Evolutionary conservation across 2,888 invertebrate species (phyloP).

Genomic region (Rapana venosa): DNA sequence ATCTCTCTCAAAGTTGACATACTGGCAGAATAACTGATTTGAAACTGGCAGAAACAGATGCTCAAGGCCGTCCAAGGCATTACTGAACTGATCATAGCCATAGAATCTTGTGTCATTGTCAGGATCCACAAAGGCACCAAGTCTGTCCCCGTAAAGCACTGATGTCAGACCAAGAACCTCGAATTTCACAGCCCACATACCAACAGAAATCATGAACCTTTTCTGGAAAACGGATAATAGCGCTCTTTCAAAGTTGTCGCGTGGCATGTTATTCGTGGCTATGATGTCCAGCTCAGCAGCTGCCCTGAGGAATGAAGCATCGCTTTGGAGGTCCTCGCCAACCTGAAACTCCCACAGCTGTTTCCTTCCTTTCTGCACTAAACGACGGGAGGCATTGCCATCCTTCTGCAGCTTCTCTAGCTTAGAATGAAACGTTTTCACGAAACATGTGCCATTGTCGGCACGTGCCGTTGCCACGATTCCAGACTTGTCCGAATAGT

Average conservation of each 20-base stretch:
- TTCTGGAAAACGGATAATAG: background rate
- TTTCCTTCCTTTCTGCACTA: background rate
- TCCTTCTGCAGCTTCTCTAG: background rate
- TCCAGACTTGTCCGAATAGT: background rate
- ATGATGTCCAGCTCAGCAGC: background rate
- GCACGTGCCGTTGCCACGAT: background rate
- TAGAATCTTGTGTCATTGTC: background rate
- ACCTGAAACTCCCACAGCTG: background rate
- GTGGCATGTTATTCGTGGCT: too few species aligned
- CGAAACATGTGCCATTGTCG: background rate
- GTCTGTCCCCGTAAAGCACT: background rate
- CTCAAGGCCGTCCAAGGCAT: background rate
- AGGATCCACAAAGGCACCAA: background rate
- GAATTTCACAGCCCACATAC: background rate
- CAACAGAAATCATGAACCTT: background rate
- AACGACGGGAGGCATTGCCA: background rate
- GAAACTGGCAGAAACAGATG: background rate
- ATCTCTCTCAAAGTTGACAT: slow-evolving; percentile 22
- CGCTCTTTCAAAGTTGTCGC: background rate
- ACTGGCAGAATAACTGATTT: slow-evolving; percentile 26
- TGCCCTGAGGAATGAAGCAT: background rate
- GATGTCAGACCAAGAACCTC: background rate
- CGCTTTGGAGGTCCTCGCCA: too few species aligned
- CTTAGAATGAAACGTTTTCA: background rate
- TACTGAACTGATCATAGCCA: background rate